These are phyloP conservation scores for Anthopleura xanthogrammica DNA, from an alignment of 92 coral and sea anemone genomes.

Conservation along the genomic window DNA sequence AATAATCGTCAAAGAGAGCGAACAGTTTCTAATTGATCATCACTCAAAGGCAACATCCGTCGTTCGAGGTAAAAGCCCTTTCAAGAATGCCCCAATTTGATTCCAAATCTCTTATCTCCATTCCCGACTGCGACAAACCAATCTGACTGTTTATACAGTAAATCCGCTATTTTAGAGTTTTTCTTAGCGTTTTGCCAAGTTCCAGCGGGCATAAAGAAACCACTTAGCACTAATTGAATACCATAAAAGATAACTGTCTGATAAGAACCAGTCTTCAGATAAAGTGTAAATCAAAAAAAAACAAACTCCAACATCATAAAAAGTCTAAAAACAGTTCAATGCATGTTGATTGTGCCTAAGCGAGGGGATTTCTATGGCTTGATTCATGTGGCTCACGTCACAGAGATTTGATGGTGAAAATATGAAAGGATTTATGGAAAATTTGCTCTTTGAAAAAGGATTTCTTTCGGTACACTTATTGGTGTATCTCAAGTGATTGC, in stretches of 20 bases:
- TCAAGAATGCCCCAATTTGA: neutral
- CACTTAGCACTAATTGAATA: slow-evolving; percentile 3
- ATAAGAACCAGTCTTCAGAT: neutral
- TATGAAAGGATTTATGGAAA: neutral
- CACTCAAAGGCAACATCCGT: neutral
- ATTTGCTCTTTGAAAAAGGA: neutral
- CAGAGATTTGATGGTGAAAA: neutral
- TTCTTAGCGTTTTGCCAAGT: slow-evolving; percentile 8
- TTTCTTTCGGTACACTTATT: neutral
- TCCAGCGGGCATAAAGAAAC: neutral
- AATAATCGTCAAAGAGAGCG: neutral
- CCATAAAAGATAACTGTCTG: neutral
- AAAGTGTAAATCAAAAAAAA: neutral
- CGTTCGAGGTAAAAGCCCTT: neutral
- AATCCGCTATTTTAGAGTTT: slow-evolving; percentile 3
- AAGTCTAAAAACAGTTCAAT: neutral
- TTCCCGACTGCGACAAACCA: neutral
- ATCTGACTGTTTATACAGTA: slow-evolving; percentile 12
- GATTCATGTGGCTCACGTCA: neutral
- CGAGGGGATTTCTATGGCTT: neutral
- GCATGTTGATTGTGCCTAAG: neutral
- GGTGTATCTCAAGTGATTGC: neutral
- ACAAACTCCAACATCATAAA: neutral
- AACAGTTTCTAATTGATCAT: neutral
- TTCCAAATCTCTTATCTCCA: neutral